Base-by-base conservation (phyloP, 2,797 vertebrate genomes). In the Leptodactylus fallax region DNA sequence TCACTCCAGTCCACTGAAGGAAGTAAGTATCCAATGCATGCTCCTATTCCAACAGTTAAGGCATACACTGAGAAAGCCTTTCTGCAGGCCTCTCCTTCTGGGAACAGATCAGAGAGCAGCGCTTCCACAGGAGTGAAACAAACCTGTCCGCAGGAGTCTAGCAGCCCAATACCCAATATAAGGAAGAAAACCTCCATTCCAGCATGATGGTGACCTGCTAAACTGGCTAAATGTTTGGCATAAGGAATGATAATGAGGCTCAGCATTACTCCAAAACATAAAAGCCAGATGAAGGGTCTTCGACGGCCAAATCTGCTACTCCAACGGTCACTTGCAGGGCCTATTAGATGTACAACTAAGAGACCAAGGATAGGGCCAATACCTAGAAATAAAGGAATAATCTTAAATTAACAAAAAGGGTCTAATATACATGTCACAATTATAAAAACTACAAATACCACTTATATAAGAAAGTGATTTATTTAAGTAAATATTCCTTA, bases 81-180 rank as follows among this genome's bases (percentile, higher is more conserved):
- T 72, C 93, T 95, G 87, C 96, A 97, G 90, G 92, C 93, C 87
- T 96, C 95, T 0, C 95, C 95, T 87, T 96, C 95, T 63, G 96
- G 95, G 92, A 95, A 97, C 82, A 96, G 95, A 91, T 97, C 97
- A 0, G 96, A 97, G 71, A 97, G 95, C 90, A 97, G 92, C 0
- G 96, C 96, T 89, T 97, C 96, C 90, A 97, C 90, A 0, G 95
- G 96, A 0, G 96, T 97, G 91, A 97, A 97, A 93, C 96, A 97
- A 71, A 96, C 95, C 91, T 96, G 96, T 74, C 96, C 96, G 0
- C 96, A 97, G 91, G 96, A 97, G 90, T 97, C 95, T 91, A 97
- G 90, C 47, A 97, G 83, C 7, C 95, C 94, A 13, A 97, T 93
- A 0, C 96, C 96, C 72, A 93, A 87, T 77, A 97, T 96, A 51